Conservation (phyloP, 1,140 invertebrate species). For the Steinernema khuongi region DNA sequence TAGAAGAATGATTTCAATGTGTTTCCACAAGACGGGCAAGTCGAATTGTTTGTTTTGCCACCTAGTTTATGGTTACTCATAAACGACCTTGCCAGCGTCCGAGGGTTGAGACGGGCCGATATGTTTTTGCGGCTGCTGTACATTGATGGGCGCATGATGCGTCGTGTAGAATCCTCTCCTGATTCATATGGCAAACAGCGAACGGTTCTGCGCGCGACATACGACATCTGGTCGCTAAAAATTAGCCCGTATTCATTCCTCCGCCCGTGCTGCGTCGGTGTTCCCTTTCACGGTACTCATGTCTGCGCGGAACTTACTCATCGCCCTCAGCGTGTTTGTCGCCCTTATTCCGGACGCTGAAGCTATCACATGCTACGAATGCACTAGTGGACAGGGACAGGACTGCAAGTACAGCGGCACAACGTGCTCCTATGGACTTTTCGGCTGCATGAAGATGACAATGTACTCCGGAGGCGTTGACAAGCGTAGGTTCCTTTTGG, state of each 20-base stretch:
- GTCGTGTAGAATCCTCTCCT: background rate
- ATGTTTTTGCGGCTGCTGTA: background rate
- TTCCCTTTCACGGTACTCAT: no score
- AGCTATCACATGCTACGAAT: slow-evolving; percentile 37
- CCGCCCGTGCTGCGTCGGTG: no score
- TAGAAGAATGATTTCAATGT: no score
- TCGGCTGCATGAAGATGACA: slow-evolving; percentile 39
- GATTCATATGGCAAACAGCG: slow-evolving; percentile 1
- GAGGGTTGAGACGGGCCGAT: background rate
- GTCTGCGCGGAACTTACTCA: no score
- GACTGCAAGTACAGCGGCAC: slow-evolving; percentile 33
- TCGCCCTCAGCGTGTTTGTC: background rate
- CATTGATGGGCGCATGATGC: background rate
- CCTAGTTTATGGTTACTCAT: background rate
- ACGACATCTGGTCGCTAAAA: background rate
- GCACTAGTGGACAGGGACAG: slow-evolving; percentile 35
- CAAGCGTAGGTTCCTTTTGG: slow-evolving; percentile 16
- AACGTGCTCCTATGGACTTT: slow-evolving; percentile 35
- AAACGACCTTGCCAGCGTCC: background rate
- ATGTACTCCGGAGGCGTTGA: slow-evolving; percentile 34
- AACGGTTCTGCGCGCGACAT: background rate
- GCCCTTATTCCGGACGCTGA: background rate
- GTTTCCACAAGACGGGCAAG: no score
- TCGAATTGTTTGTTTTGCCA: no score
- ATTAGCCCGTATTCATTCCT: no score